Percentiles rank a stretch among this genome's conserved stretches.
These are phyloP conservation scores for Camptogramma bilineatum DNA, from an alignment of 2,888 invertebrate species.

Conservation along the genomic window DNA sequence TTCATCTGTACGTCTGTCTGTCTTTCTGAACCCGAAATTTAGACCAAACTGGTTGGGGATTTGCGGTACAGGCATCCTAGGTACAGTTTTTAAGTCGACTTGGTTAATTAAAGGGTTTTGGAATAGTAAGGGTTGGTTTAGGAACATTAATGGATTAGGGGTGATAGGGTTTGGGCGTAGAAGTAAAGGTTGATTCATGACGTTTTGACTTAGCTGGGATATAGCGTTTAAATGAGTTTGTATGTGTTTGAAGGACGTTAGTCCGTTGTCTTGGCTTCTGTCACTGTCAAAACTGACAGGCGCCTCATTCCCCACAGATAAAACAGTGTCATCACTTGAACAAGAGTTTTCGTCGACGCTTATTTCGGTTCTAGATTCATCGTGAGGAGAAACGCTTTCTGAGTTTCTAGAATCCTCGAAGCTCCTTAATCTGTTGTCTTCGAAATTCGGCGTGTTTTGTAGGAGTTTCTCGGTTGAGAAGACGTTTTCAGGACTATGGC, in stretches of 20 bases:
- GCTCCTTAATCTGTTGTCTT: slow-evolving; percentile 48
- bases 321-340: slow-evolving; percentile 91
- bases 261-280: slow-evolving; percentile 56
- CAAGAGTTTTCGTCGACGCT: slow-evolving; percentile 87
- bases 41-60: slow-evolving; percentile 68
- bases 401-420: slow-evolving; percentile 55
- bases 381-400: slow-evolving; percentile 68
- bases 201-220: slow-evolving; percentile 86
- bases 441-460: slow-evolving; percentile 77
- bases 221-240: slow-evolving; percentile 89
- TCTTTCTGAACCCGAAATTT: slow-evolving; percentile 66
- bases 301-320: slow-evolving; percentile 93
- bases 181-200: slow-evolving; percentile 75
- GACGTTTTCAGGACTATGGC: slow-evolving; percentile 78
- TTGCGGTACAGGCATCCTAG: slow-evolving; percentile 66
- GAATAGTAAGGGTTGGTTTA: slow-evolving; percentile 78
- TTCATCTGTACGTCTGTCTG: slow-evolving; percentile 66
- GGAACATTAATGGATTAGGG: slow-evolving; percentile 80
- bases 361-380: slow-evolving; percentile 73
- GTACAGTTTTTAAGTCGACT: slow-evolving; percentile 69
- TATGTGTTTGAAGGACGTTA: slow-evolving; percentile 88
- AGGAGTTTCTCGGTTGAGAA: slow-evolving; percentile 80
- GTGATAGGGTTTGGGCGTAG: slow-evolving; percentile 79
- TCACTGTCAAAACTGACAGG: slow-evolving; percentile 73
- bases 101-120: slow-evolving; percentile 75